phyloP scores from a whole-genome alignment of 2,113 vertebrate species.

The Nothoprocta perdicaria region DNA sequence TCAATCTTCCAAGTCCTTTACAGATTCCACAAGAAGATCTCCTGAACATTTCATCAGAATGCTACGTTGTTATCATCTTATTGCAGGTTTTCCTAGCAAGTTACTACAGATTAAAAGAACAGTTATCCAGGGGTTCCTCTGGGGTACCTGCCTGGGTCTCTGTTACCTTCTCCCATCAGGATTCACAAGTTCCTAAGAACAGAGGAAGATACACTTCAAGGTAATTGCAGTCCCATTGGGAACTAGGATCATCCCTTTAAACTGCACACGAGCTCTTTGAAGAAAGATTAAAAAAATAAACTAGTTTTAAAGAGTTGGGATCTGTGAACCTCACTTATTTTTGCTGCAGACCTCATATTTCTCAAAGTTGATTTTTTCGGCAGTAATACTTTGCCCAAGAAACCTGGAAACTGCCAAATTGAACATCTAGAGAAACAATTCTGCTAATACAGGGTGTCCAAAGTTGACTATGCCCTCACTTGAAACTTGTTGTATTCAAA shows the following conservation, averaged over 20 bases:
- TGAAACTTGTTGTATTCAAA: not conserved
- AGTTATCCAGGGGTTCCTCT: not conserved
- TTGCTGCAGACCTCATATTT: not conserved
- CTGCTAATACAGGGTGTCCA: not conserved
- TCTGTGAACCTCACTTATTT: not conserved
- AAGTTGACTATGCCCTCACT: not conserved
- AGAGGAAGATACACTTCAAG: not conserved
- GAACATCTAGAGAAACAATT: not conserved
- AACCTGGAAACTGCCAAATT: not conserved
- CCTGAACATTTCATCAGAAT: not conserved
- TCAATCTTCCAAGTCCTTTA: not conserved
- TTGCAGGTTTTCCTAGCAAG: not conserved
- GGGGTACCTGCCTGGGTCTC: too few relatives aligned
- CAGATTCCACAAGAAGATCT: fast-evolving
- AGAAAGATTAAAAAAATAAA: not conserved
- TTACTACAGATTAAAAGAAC: not conserved
- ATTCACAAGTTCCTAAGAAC: not conserved
- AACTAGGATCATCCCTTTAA: not conserved
- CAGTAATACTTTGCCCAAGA: not conserved
- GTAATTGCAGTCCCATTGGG: not conserved
- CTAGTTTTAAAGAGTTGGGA: not conserved
- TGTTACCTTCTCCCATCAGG: not conserved
- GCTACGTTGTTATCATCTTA: not conserved
- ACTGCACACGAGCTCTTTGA: not conserved
- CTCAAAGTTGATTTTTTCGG: not conserved